Evolutionary conservation across 1,140 invertebrate species (phyloP), one percentile per base, ranked within the genome.

Genomic region (Eubasilissa regina): DNA sequence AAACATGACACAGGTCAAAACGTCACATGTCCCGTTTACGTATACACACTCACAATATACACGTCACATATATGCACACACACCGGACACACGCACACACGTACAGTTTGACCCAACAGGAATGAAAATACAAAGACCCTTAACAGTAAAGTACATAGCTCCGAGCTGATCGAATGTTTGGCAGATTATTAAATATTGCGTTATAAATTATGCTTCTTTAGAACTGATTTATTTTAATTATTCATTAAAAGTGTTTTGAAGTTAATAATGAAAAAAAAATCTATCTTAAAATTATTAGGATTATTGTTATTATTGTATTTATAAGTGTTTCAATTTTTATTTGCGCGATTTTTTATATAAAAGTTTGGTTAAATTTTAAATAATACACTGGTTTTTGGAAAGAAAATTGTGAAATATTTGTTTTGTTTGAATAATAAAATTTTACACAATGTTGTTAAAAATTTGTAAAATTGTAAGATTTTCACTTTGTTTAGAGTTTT

Each of bases 151-250:
- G 58, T 51, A 79, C 78, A 25, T 62, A 51, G 25, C 70, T 35
- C 51, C 51, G 76, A n/a, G 17, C 43, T 12, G 76, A 78, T 68
- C 62, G 62, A 78, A 78, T 78, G 76, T 70, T 78, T 45, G 43
- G 43, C 58, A 45, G 60, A 11, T 47, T 35, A 25, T 35, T 64
- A 10, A 25, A 25, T 44, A 62, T 19, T 21, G 21, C 25, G 19
- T 62, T 62, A n/a, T n/a, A 51, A 51, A 3, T 13, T 13, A 4
- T 4, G 11, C 1, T 51, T 51, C 11, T 8, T 3, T 51, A 13
- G 9, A 51, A 51, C 11, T 13, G 11, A 13, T 15, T 51, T 51
- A 3, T 3, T 51, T 51, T 51, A 51, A 13, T 51, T 51, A 51
- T 3, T 51, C n/a, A n/a, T 51, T 51, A 51, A 13, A 51, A 51